These are phyloP conservation scores for Ostrea denselamellosa DNA, from an alignment of 1,140 invertebrate species.

Conservation along the genomic window DNA sequence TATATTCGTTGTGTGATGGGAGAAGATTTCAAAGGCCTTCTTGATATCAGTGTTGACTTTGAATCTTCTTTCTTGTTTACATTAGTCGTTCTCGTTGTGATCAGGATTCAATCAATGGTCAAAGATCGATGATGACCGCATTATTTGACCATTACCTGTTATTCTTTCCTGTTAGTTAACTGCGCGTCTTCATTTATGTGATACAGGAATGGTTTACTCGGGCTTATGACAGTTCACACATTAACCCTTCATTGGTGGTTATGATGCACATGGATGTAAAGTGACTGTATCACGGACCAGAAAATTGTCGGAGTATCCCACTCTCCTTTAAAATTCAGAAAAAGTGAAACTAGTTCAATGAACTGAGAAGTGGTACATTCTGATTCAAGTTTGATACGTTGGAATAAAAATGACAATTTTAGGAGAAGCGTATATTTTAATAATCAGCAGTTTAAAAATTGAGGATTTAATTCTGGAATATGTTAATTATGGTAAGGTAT, in stretches of 20 bases:
- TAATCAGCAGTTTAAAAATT: conserved; percentile 61
- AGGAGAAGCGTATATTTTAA: conserved; percentile 57
- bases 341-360: neutral
- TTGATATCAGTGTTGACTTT: conserved; percentile 24
- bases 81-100: neutral
- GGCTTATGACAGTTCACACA: neutral
- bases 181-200: neutral
- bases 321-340: neutral
- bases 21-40: neutral
- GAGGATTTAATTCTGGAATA: conserved; percentile 58
- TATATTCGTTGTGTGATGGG: neutral
- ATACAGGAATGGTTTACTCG: neutral
- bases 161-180: neutral
- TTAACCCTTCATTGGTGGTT: neutral
- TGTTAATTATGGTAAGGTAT: conserved; percentile 47
- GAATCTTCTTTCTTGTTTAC: neutral
- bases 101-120: neutral
- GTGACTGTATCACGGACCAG: neutral
- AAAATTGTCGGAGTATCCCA: neutral
- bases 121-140: neutral
- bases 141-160: neutral
- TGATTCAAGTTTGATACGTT: neutral
- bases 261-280: conserved; percentile 25
- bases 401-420: conserved; percentile 23
- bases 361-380: neutral